Evolutionary conservation across 2,113 vertebrate genomes (phyloP), one percentile per base, ranked within the genome.

Genomic region (Hydrolagus affinis): DNA sequence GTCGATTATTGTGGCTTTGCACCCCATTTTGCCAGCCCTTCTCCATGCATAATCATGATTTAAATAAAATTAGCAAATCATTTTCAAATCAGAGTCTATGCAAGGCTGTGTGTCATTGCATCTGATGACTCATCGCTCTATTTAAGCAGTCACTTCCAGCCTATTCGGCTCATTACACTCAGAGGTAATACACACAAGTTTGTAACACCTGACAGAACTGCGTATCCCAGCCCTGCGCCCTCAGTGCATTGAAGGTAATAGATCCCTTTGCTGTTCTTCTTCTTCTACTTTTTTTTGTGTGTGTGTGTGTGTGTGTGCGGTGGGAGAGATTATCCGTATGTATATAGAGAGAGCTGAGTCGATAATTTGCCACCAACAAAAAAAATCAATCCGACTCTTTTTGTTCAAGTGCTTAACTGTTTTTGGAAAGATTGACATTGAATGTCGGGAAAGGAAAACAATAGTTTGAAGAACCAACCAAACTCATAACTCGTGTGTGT

Each of bases 1-100:
- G 15, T 1, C 2, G 66, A 21, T 66, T 30, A 15, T 30, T 83
- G 30, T 28, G 23, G 28, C 60, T 25, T 66, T 44, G 44, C 44
- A 44, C 44, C 44, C 44, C 44, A 3, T 44, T 44, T 44, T 30
- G 64, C 25, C 23, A 17, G 15, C 30, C 15, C 19, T 30, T 25
- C 32, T 62, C 78, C 11, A 64, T 30, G 21, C 78, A 19, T 23
- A 44, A 83, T 28, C 15, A 62, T 68, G 60, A 32, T 66, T 68
- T 66, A 83, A 83, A 68, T 66, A 83, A 83, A 32, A 83, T 64
- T 28, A 68, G 62, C 62, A 83, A 83, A 83, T 83, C 78, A 83
- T 83, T 83, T 68, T 83, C 78, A 66, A 83, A 66, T 10, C 17
- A 19, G 14, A 66, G 62, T 66, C 28, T 66, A 66, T 30, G 78